Base-by-base conservation (phyloP, 35 echinoderm and acorn worm genomes). In the Patiria miniata region DNA sequence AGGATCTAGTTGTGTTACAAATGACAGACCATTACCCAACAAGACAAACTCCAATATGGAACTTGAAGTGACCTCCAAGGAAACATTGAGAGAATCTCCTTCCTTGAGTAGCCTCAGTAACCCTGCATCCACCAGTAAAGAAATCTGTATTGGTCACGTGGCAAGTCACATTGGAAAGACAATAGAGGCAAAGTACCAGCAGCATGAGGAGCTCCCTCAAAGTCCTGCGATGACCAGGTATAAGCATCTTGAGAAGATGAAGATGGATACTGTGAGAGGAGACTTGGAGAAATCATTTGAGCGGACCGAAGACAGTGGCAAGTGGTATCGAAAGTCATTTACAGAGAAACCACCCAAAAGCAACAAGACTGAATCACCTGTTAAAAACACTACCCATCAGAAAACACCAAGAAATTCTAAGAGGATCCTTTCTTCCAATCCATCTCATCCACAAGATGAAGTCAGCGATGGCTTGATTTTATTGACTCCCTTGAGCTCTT, bases 231-330 rank as follows among this genome's bases (percentile, higher is more conserved):
- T 28, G 29, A 14, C 65, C 65, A 73, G 65, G 26, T 73, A 26
- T 30, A 73, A 73, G 29, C 65, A 73, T 73, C 65, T 73, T 73
- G 26, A 73, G 65, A 30, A 73, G 34, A 73, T 73, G 65, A 73
- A 73, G 26, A 73, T 36, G 65, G 65, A 73, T 28, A 23, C 65
- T 73, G 21, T 73, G 21, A 26, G 29, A 34, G 26, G 29, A 73
- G 14, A 73, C 65, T 73, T 16, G 8, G 26, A 73, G 4, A 34
- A 34, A 73, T 12, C 65, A 1, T 34, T 36, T 2, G 65, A 73
- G 8, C 30, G 14, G 34, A 73, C 10, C 10, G 21, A 22, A 32
- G 65, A 73, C 21, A 0, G 26, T 73, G 12, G 42, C 42, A 47
- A 6, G 42, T 47, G 42, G 42, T 47, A 47, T 12, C 42, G 12